phyloP scores from a whole-genome alignment of 2,888 invertebrate genomes.

The Lydus trimaculatus region DNA sequence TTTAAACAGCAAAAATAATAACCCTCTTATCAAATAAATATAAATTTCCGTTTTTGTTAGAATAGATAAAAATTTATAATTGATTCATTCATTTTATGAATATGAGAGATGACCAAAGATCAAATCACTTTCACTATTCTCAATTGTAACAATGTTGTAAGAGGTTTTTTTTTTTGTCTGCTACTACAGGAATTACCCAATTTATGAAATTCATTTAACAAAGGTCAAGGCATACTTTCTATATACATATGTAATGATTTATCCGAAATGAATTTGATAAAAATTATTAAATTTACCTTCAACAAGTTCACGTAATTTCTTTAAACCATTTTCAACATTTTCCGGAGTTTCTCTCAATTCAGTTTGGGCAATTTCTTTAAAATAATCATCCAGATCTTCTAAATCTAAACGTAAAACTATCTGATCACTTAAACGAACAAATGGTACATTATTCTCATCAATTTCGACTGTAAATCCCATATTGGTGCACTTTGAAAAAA shows the following conservation, averaged over 20 bases:
- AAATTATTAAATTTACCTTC: slow-evolving; percentile 62
- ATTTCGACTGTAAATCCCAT: slow-evolving; percentile 46
- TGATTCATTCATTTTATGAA: no score
- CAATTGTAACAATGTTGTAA: no score
- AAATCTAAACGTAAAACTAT: slow-evolving; percentile 68
- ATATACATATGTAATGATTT: neutral
- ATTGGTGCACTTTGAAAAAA: slow-evolving; percentile 13
- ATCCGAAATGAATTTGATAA: neutral
- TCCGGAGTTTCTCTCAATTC: slow-evolving; percentile 79
- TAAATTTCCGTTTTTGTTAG: neutral
- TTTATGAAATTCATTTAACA: neutral
- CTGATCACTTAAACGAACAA: slow-evolving; percentile 67
- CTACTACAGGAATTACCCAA: neutral
- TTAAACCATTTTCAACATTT: slow-evolving; percentile 66
- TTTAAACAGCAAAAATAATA: neutral
- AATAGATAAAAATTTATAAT: no score
- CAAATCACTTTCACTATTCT: neutral
- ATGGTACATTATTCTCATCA: slow-evolving; percentile 67
- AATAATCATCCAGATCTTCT: slow-evolving; percentile 66
- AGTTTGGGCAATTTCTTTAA: slow-evolving; percentile 68
- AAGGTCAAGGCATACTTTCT: neutral
- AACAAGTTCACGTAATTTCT: slow-evolving; percentile 65
- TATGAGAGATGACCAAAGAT: neutral
- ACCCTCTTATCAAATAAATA: neutral
- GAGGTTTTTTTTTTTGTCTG: neutral